Percentiles rank a stretch among this genome's conserved stretches.
phyloP scores from a whole-genome alignment of 2,113 vertebrate species.

The Brachyhypopomus occidentalis region DNA sequence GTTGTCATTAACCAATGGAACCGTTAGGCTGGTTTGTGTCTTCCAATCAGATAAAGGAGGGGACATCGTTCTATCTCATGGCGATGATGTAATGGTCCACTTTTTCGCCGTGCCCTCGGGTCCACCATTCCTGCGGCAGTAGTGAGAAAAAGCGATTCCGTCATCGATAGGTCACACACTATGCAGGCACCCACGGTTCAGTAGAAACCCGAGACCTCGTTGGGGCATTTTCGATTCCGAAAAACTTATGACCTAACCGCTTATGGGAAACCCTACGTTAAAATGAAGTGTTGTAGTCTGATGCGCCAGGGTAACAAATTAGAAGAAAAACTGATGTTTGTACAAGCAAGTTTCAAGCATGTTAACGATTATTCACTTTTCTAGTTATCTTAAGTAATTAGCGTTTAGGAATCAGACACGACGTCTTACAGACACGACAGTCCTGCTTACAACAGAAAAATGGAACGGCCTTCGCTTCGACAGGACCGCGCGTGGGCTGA shows the following conservation, averaged over 20 bases:
- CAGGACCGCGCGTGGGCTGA: no score
- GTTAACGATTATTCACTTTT: no score
- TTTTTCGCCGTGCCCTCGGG: slow-evolving; percentile 42
- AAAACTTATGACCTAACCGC: background rate
- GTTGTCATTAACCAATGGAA: slow-evolving; percentile 52
- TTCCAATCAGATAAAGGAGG: slow-evolving; percentile 50
- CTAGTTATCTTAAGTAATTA: no score
- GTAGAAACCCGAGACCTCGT: background rate
- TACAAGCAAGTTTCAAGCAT: no score
- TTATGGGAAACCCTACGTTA: background rate
- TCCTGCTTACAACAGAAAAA: no score
- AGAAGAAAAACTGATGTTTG: no score
- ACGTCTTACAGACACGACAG: no score
- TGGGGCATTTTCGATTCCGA: background rate
- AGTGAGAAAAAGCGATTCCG: slow-evolving; percentile 23
- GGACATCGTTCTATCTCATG: slow-evolving; percentile 30
- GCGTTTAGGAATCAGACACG: no score
- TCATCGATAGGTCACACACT: slow-evolving; percentile 28
- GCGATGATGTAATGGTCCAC: slow-evolving; percentile 62
- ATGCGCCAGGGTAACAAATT: no score
- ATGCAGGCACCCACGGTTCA: background rate
- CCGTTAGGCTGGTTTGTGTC: background rate
- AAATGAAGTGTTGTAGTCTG: no score
- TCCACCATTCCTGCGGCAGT: slow-evolving; percentile 46
- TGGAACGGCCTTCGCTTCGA: no score